Evolutionary conservation across 2,113 vertebrate genomes (phyloP), one percentile per base, ranked within the genome.

Genomic region (Tautogolabrus adspersus): DNA sequence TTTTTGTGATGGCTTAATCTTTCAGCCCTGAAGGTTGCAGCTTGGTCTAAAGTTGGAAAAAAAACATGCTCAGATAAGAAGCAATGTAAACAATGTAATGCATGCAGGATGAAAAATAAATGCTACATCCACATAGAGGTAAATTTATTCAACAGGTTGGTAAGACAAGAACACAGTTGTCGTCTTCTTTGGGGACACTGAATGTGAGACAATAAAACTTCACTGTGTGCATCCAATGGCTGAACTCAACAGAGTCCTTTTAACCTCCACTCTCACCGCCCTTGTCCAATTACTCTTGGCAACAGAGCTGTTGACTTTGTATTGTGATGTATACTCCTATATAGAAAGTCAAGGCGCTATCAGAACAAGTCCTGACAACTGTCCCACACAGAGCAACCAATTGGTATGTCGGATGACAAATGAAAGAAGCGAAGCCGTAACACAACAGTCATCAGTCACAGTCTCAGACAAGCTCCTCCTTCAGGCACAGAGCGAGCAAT

Each of bases 281-380:
- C 12, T 5, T 18, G 47, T 56, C 34, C 18, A 26, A 54, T 44
- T 4, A 58, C 37, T 56, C 23, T 61, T 57, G 15, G 71, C 63
- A 60, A 8, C 54, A n/a, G 46, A 10, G 8, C 22, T 49, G 46
- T 23, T 18, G 47, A 47, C 52, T 70, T 74, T 23, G 52, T 55
- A 73, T 59, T 26, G 56, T 66, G 84, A 83, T 59, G 26, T 58
- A 87, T 54, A 49, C 3, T 63, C 42, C 30, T 19, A 5, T 65
- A 71, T 37, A 19, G 59, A 63, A 23, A 10, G 52, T 46, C 10
- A 3, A 49, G 19, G 42, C 61, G 42, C 60, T 57, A 38, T 57
- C 54, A 42, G 57, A 89, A 88, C 86, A 85, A 77, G 80, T 86
- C 77, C 63, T n/a, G 21, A 82, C 85, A 90, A 46, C 70, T 55